Evolutionary conservation across 2,888 invertebrate genomes (phyloP), one percentile per base, ranked within the genome.

Genomic region (Altica lythri): DNA sequence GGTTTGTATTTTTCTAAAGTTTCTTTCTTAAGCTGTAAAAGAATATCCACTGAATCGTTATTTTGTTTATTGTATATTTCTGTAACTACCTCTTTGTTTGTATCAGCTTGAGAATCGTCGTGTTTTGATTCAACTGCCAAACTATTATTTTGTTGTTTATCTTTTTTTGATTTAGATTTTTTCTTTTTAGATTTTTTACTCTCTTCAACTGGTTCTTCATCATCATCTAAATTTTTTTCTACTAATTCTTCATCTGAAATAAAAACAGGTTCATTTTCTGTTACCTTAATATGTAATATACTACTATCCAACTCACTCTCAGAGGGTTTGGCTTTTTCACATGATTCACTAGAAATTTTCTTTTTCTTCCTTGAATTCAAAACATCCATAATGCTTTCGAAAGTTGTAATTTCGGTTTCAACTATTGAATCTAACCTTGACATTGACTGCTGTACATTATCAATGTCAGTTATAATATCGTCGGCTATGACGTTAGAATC

Each of bases 361-460:
- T 61, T 68, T 30, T 58, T 29, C 34, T 50, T 53, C 22, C 40
- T 49, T 2, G 45, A 49, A 18, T 67, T 52, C 62, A 74, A 64
- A 60, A 72, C 65, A 59, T 72, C 68, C 72, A 76, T 74, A 48
- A 76, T 71, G 62, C 76, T 73, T 57, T 73, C 67, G 51, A 75
- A 67, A 61, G 72, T 68, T 54, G 68, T 67, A 57, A 76, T 70
- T 74, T 76, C 75, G 53, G 70, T 70, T 66, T 76, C 76, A 61
- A 76, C 70, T 48, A 72, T 66, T n/a, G 74, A 74, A 55, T 73
- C 70, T 49, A 64, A 61, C 59, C 72, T 61, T 66, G 73, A 65
- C 68, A 72, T 35, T 64, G 70, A 63, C 59, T 62, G 53, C 51
- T 62, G 53, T 52, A 58, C 53, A 48, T 65, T 56, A 32, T 54